Base-by-base conservation (phyloP, 2,797 vertebrate genomes). In the Hydrocynus forskahlii region DNA sequence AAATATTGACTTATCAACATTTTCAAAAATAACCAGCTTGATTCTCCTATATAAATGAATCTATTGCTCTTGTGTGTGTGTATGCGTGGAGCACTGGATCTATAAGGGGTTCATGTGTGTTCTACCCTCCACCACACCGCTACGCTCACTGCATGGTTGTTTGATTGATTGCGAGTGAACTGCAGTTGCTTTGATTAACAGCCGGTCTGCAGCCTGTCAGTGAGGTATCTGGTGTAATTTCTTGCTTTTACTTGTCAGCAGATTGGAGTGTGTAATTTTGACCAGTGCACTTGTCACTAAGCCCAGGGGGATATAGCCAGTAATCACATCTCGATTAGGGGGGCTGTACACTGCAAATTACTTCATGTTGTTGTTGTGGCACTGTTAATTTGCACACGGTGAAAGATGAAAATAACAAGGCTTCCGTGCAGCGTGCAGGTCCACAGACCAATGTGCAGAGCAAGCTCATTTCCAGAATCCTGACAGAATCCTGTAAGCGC, bases 201-300 rank as follows among this genome's bases (percentile, higher is more conserved):
- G 79, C 54, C 40, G 43, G n/a, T 78, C 59, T 60, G 40, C 68
- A 73, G 80, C 59, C 69, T 87, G 86, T 81, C 75, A 82, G 25
- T 70, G 38, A 43, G 75, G 67, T 80, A 81, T 75, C 74, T 75
- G 81, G 12, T 73, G 55, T 78, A 66, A 81, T 81, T 78, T 86
- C 70, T 84, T 55, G n/a, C 78, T 80, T 85, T 85, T 80, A 43
- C 79, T 67, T 84, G 84, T 88, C 83, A 88, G 81, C 81, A 79
- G 69, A 89, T 87, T 69, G 43, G 75, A 79, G 82, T 83, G 80
- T 80, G 80, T 87, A 78, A 90, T 91, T 88, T 81, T 81, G 75
- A 87, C 78, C 79, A 79, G 67, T 76, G 73, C 43, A 87, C 85
- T 87, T 81, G 86, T 86, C 76, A 74, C 59, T 38, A 81, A 67